Base-by-base conservation (phyloP, 2,797 vertebrate genomes). In the Tinamus major region DNA sequence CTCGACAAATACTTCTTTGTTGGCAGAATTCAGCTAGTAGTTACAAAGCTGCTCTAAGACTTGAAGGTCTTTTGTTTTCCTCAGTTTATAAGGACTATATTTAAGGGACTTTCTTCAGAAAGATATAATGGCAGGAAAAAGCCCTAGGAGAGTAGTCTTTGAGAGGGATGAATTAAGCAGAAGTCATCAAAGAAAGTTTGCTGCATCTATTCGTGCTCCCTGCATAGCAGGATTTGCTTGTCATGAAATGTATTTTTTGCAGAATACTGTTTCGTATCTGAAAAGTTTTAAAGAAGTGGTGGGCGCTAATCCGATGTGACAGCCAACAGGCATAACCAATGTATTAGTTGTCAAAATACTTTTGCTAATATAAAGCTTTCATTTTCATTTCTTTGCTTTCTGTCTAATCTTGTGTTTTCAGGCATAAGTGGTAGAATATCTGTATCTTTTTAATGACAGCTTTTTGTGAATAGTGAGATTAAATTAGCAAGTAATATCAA, bases 1-100 rank as follows among this genome's bases (percentile, higher is more conserved):
- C 18, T 23, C 3, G 37, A 48, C 51, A 56, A 0, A 0, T 3
- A 13, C 5, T 29, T 80, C 5, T 19, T 13, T 67, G 67, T 49
- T 41, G 42, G 27, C 37, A 65, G 59, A 78, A 59, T 79, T 63
- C 15, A 20, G 18, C 4, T 59, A 53, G 20, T 35, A 89, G 35
- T 70, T 56, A 21, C 27, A 70, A 77, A 61, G 8, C 10, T 1
- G n/a, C 4, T 68, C 13, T 64, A 71, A 56, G 27, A 39, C 37
- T 58, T 68, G 6, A 71, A 5, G 42, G 17, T 64, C 8, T 0
- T 35, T 33, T 3, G 39, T 59, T 84, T 18, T 72, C 13, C 12
- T 83, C 16, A 42, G 44, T 62, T 87, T 62, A 58, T 79, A 80
- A 15, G 18, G 19, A 9, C 6, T 42, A 7, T 33, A 17, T 58